Evolutionary conservation across 1,140 invertebrate genomes (phyloP).

Genomic region (Hydropsyche tenuis): DNA sequence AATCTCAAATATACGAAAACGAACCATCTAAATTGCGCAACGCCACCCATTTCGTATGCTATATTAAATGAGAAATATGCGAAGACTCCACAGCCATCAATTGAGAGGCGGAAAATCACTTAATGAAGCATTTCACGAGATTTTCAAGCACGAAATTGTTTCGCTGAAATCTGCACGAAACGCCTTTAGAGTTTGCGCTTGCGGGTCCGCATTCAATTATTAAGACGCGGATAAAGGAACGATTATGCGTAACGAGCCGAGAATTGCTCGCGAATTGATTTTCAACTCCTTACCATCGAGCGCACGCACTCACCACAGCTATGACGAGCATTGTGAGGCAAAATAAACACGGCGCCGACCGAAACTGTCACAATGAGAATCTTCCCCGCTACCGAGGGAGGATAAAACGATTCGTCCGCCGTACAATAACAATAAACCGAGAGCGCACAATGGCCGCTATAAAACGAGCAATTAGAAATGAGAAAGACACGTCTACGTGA

Average conservation of each 20-base stretch:
- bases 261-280: constrained; percentile 15
- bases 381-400: neutral
- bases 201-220: constrained; percentile 1
- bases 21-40: too few species aligned
- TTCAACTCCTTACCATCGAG: neutral
- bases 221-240: neutral
- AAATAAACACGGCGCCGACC: constrained; percentile 8
- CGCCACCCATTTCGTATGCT: too few species aligned
- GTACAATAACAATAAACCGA: constrained; percentile 12
- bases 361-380: neutral
- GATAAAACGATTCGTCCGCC: constrained; percentile 11
- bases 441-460: constrained; percentile 11
- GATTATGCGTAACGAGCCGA: constrained; percentile 16
- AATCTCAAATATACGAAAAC: too few species aligned
- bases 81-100: too few species aligned
- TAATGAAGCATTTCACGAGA: too few species aligned
- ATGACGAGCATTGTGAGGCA: neutral
- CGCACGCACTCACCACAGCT: too few species aligned
- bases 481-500: neutral
- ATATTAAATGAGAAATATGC: too few species aligned
- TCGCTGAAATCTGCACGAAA: too few species aligned
- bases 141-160: too few species aligned
- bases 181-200: too few species aligned
- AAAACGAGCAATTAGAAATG: constrained; percentile 15
- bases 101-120: too few species aligned